A percentile compares a stretch with the other conserved stretches of the same genome.
Conservation (phyloP, 2,113 vertebrate genomes). For the Papio anubis region DNA sequence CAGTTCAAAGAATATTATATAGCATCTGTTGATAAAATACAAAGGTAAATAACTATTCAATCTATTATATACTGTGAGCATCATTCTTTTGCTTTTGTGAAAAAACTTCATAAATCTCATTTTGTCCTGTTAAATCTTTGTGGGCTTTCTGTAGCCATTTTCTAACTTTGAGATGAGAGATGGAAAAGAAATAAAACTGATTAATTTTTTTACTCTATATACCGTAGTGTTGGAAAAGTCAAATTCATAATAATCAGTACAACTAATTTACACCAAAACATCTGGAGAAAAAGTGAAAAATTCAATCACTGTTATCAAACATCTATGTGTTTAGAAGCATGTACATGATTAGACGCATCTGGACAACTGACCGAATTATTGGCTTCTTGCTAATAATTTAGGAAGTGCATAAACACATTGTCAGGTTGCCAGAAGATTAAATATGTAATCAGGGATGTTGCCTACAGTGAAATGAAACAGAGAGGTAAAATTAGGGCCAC, state of each 20-base stretch:
- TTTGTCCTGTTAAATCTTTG: background rate
- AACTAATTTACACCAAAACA: background rate
- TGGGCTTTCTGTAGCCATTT: background rate
- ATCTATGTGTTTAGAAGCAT: background rate
- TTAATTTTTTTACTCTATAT: background rate
- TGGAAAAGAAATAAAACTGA: background rate
- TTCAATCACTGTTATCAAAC: background rate
- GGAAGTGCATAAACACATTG: background rate
- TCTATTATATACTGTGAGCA: background rate
- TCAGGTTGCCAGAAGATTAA: background rate
- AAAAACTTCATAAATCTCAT: background rate
- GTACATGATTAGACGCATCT: background rate
- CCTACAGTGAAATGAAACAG: background rate
- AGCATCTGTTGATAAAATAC: background rate
- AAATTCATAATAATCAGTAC: background rate
- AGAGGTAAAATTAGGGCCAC: background rate
- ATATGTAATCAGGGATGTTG: background rate
- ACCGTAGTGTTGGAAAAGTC: background rate
- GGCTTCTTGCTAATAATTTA: background rate
- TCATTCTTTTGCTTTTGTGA: background rate
- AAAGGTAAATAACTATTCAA: background rate
- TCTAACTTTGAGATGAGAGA: background rate
- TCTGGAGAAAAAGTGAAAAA: background rate
- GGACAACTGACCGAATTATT: background rate
- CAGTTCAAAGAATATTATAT: background rate